Evolutionary conservation across 1,140 invertebrate species (phyloP).

Genomic region (Maniola jurtina): DNA sequence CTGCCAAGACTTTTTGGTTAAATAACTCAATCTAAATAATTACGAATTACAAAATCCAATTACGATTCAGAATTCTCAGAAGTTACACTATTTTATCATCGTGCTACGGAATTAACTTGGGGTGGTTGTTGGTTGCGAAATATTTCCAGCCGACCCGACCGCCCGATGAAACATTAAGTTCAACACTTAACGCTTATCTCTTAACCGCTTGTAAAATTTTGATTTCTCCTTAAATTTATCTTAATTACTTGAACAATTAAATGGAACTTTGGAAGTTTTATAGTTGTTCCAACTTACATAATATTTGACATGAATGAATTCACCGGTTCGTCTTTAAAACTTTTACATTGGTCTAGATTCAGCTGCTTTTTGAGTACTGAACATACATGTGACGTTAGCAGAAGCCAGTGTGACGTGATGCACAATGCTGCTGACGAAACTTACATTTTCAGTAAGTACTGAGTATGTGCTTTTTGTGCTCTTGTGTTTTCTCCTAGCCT

Average conservation of each 20-base stretch:
- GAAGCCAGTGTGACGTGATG: too few species aligned
- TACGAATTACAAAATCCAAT: not conserved
- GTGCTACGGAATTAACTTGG: constrained; percentile 49
- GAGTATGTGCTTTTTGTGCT: too few species aligned
- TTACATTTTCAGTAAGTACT: too few species aligned
- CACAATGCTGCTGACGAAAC: too few species aligned
- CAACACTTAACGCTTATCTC: constrained; percentile 72
- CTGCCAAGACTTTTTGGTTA: too few species aligned
- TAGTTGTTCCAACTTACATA: constrained; percentile 19
- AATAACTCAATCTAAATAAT: too few species aligned
- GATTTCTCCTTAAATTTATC: constrained; percentile 72
- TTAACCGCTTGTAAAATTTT: constrained; percentile 68
- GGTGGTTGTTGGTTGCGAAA: constrained; percentile 44
- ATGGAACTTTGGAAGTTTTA: constrained; percentile 47
- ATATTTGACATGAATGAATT: constrained; percentile 9
- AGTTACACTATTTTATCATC: constrained; percentile 44
- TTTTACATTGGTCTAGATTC: not conserved
- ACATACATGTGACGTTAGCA: too few species aligned
- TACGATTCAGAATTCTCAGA: not conserved
- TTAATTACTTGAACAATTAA: constrained; percentile 65
- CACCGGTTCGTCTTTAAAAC: not conserved
- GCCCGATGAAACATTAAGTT: constrained; percentile 55
- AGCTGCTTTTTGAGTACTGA: too few species aligned
- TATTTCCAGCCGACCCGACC: constrained; percentile 47
- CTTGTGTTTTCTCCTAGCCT: too few species aligned